Percentiles rank a stretch among this genome's conserved stretches.
phyloP scores from a whole-genome alignment of 2,113 vertebrate genomes.

The Dolichotis patagonum region DNA sequence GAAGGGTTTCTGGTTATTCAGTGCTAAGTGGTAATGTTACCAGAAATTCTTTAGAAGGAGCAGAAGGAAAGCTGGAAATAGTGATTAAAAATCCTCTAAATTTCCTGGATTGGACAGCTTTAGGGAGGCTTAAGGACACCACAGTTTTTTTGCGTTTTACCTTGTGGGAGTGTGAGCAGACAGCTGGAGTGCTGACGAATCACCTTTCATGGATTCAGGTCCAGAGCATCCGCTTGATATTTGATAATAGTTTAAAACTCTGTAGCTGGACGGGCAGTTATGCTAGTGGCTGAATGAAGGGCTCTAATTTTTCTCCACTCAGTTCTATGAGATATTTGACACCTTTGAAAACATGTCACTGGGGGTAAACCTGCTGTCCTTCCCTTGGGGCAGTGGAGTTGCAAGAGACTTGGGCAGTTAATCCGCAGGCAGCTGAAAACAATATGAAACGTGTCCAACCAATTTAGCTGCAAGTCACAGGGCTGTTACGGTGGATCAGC shows the following conservation, averaged over 20 bases:
- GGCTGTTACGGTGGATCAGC: neutral
- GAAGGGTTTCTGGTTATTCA: neutral
- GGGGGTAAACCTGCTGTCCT: neutral
- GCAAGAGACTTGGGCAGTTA: neutral
- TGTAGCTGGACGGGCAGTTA: neutral
- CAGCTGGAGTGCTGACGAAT: neutral
- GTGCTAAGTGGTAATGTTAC: neutral
- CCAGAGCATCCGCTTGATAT: neutral
- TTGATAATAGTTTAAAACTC: neutral
- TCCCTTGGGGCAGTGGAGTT: slow-evolving; percentile 22
- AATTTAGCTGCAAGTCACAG: neutral
- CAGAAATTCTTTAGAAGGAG: slow-evolving; percentile 22
- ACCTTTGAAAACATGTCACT: slow-evolving; percentile 1
- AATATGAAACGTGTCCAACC: neutral
- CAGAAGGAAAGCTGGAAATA: neutral
- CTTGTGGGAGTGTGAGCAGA: neutral
- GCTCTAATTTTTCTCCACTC: neutral
- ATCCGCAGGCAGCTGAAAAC: slow-evolving; percentile 1
- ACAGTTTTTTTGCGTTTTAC: neutral
- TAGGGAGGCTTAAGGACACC: neutral
- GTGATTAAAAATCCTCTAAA: neutral
- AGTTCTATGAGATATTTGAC: neutral
- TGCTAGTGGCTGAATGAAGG: neutral
- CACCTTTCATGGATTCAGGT: neutral
- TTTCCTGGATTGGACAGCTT: neutral